Base-by-base conservation (phyloP, 2,888 invertebrate species). In the Drosophila limbata region DNA sequence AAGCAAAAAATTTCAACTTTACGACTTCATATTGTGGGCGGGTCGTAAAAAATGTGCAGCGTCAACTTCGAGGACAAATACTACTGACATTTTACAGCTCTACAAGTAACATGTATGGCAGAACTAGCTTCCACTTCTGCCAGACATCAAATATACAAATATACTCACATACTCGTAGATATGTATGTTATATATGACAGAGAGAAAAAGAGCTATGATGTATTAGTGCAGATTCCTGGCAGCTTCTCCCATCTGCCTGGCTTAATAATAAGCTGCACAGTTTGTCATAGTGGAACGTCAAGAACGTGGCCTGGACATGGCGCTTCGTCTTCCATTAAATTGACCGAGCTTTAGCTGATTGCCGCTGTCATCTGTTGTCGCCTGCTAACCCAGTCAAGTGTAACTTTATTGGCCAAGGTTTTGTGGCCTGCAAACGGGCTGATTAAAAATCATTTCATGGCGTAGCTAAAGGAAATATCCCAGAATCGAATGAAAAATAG, bases 21-120 rank as follows among this genome's bases (percentile, higher is more conserved):
- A 89, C 89, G 88, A 81, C 89, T 90, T 83, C 84, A 90, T 89
- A 90, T 88, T 84, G 88, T 81, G 84, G 88, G 76, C 72, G 86
- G 80, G 81, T 89, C 89, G 80, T 88, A 86, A 88, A 88, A 89
- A 82, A 66, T 78, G 73, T 81, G 85, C 85, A 79, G 64, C 76
- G 83, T 82, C 87, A 85, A 82, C 78, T 69, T 51, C 63, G 65
- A 69, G 66, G 56, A 61, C 55, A 44, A 65, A 62, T 67, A 55
- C 67, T 50, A 66, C 50, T 51, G 48, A 62, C 69, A 73, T 71
- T 69, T 73, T 73, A 75, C 69, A 60, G 66, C 74, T 57, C 62
- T 56, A 63, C 63, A 73, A 66, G 73, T 67, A 76, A 76, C 72
- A 77, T 71, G 71, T 60, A 70, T 74, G 79, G 67, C 74, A 66